Evolutionary conservation across 2,888 invertebrate genomes (phyloP).

Genomic region (Lomographa bimaculata): DNA sequence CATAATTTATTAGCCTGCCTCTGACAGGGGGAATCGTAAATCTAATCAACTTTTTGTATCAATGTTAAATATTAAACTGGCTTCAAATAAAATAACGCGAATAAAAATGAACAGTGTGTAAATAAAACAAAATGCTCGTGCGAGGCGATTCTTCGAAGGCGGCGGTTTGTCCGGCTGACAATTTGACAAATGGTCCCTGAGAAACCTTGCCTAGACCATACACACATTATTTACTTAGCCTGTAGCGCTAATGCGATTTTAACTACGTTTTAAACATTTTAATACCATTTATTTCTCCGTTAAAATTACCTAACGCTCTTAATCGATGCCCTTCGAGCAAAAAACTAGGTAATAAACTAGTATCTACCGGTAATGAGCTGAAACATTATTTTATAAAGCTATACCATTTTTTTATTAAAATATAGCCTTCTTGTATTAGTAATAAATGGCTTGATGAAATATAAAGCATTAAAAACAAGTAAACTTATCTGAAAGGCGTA

Average conservation of each 20-base stretch:
- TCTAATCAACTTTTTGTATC: constrained; percentile 43
- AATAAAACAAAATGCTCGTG: constrained; percentile 50
- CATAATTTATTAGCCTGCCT: constrained; percentile 20
- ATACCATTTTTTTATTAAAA: constrained; percentile 5
- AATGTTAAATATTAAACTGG: constrained; percentile 42
- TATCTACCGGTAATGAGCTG: background rate
- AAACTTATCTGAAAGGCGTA: constrained; percentile 11
- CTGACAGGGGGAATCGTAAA: constrained; percentile 35
- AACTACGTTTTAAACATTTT: constrained; percentile 6
- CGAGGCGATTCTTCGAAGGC: constrained; percentile 52
- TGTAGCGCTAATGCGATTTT: constrained; percentile 9
- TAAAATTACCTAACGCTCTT: background rate
- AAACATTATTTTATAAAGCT: background rate
- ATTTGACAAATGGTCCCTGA: constrained; percentile 40
- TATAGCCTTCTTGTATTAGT: constrained; percentile 1
- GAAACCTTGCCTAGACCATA: constrained; percentile 10
- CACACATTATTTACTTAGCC: background rate
- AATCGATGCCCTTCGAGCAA: background rate
- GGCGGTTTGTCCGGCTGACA: constrained; percentile 37
- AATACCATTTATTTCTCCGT: constrained; percentile 5
- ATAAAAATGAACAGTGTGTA: constrained; percentile 46
- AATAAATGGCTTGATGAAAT: constrained; percentile 1
- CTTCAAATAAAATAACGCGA: constrained; percentile 43
- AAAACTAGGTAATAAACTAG: constrained; percentile 5
- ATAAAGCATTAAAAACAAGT: constrained; percentile 7